Evolutionary conservation across 2,888 invertebrate species (phyloP).

Genomic region (Apotomis betuletana): DNA sequence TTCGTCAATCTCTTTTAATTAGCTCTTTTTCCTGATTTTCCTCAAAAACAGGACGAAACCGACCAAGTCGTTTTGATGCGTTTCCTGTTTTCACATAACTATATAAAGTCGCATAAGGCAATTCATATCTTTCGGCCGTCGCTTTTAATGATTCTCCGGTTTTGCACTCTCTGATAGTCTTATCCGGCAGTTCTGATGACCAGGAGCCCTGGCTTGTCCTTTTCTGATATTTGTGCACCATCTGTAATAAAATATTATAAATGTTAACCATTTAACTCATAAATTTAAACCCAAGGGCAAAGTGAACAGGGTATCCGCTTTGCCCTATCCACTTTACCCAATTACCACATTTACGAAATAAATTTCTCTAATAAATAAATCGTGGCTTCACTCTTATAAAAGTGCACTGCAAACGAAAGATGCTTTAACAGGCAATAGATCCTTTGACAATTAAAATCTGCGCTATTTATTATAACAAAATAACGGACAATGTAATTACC

Average conservation of each 20-base stretch:
- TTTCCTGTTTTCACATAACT: constrained; percentile 44
- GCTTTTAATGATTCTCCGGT: constrained; percentile 42
- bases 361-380: background rate
- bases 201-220: too few species aligned
- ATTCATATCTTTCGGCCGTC: constrained; percentile 46
- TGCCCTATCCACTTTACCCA: constrained; percentile 41
- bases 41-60: too few species aligned
- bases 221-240: too few species aligned
- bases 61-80: too few species aligned
- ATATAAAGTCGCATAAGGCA: constrained; percentile 45
- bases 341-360: background rate
- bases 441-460: too few species aligned
- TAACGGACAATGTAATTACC: too few species aligned
- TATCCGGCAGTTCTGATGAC: constrained; percentile 43
- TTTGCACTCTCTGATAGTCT: constrained; percentile 46
- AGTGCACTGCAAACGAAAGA: too few species aligned
- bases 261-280: constrained; percentile 41
- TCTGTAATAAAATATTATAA: constrained; percentile 38
- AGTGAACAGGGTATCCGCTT: constrained; percentile 44
- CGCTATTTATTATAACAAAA: too few species aligned
- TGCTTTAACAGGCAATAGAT: too few species aligned
- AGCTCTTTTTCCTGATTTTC: too few species aligned
- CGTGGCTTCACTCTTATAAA: background rate
- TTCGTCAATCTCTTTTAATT: too few species aligned
- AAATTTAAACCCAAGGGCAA: constrained; percentile 42